phyloP scores from a whole-genome alignment of 2,113 vertebrate genomes.

The Muscicapa adusta region DNA sequence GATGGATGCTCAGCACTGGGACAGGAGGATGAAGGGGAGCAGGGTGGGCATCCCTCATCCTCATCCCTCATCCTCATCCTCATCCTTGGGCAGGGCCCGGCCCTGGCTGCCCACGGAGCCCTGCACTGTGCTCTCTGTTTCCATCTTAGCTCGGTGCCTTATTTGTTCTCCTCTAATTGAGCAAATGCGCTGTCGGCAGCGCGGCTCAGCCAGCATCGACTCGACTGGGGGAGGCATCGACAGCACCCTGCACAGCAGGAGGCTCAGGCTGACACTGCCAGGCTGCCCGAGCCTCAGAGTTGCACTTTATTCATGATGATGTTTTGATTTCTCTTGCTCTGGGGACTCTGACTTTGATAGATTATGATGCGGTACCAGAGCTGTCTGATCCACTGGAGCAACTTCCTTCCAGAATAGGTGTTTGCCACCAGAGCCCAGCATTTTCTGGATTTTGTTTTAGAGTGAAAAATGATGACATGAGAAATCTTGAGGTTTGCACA shows the following conservation, averaged over 20 bases:
- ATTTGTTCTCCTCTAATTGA: conserved; percentile 8
- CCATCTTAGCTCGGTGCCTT: not conserved
- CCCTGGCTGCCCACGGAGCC: not conserved
- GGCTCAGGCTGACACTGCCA: not conserved
- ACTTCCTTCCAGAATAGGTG: not conserved
- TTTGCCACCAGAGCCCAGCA: not conserved
- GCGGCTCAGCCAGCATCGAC: not conserved
- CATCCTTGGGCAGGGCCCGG: no score
- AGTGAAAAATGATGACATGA: conserved; percentile 14
- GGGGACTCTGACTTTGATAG: conserved; percentile 57
- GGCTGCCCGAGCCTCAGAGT: not conserved
- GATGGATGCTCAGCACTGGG: fast-evolving
- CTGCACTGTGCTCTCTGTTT: fast-evolving
- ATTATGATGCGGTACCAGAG: conserved; percentile 6
- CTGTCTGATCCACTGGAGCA: not conserved
- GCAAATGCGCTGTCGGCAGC: not conserved
- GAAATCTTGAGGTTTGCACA: not conserved
- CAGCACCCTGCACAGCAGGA: not conserved
- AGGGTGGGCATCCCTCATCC: fast-evolving
- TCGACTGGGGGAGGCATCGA: not conserved
- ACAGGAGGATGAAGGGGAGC: not conserved
- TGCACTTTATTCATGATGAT: not conserved
- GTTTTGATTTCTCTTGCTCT: conserved; percentile 64
- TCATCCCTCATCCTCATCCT: not conserved
- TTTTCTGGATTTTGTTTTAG: not conserved